A percentile compares a stretch with the other conserved stretches of the same genome.
These are phyloP conservation scores for Echinops telfairi DNA, from an alignment of 2,113 vertebrate genomes.

Conservation along the genomic window DNA sequence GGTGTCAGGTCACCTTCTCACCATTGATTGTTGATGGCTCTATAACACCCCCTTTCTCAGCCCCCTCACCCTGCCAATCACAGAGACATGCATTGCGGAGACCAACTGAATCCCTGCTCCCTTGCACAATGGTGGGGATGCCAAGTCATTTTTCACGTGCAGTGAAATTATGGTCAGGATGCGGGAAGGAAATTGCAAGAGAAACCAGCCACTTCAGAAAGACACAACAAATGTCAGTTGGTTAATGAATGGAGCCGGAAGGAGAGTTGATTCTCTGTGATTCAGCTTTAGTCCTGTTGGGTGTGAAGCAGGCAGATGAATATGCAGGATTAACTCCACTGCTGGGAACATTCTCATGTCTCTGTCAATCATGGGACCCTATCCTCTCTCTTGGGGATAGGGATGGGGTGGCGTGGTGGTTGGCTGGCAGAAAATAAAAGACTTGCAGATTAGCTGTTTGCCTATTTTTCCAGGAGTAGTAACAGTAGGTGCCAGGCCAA, in stretches of 20 bases:
- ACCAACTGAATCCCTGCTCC: slow-evolving; percentile 79
- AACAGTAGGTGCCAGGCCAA: not conserved
- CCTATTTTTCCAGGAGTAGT: not conserved
- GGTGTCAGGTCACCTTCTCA: slow-evolving; percentile 86
- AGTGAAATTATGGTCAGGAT: slow-evolving; percentile 25
- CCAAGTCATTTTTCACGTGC: slow-evolving; percentile 71
- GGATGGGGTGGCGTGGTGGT: not conserved
- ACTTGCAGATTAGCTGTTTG: not conserved
- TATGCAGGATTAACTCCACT: not conserved
- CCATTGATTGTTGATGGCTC: slow-evolving; percentile 86
- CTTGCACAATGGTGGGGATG: slow-evolving; percentile 51
- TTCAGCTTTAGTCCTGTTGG: not conserved
- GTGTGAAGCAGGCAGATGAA: not conserved
- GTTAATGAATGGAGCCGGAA: not conserved
- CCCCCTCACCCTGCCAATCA: slow-evolving; percentile 76
- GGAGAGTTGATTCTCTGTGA: slow-evolving; percentile 48
- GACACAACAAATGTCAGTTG: rapidly evolving
- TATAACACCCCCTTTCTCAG: not conserved
- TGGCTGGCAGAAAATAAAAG: not conserved
- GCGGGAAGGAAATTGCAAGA: not conserved
- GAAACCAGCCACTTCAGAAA: not conserved
- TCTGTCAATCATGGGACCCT: not conserved
- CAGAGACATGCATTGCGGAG: slow-evolving; percentile 79
- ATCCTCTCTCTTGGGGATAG: not conserved
- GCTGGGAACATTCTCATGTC: slow-evolving; percentile 21